These are phyloP conservation scores for Buphagus erythrorhynchus DNA, from an alignment of 2,797 vertebrate genomes.

Conservation along the genomic window DNA sequence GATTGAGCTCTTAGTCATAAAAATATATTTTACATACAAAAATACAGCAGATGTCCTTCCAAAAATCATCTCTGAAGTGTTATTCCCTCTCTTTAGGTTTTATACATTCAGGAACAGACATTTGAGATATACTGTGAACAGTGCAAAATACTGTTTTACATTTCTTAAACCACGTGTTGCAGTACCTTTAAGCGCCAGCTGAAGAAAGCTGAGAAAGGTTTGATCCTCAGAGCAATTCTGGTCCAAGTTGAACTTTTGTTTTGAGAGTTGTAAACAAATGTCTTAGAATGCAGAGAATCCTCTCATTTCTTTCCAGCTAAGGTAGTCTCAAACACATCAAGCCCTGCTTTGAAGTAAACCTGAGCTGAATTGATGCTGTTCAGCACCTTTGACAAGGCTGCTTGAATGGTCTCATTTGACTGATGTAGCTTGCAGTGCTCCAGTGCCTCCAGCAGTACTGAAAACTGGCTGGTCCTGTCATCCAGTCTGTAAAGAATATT, in stretches of 20 bases:
- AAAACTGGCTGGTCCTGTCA: constrained; percentile 82
- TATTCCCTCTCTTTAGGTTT: constrained; percentile 44
- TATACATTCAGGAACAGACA: constrained; percentile 64
- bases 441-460: constrained; percentile 82
- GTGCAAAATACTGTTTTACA: constrained; percentile 73
- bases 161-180: constrained; percentile 17
- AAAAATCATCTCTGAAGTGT: constrained; percentile 51
- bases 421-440: constrained; percentile 71
- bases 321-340: constrained; percentile 89
- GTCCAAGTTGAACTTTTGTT: constrained; percentile 57
- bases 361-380: constrained; percentile 88
- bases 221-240: constrained; percentile 56
- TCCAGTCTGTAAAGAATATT: constrained; percentile 91
- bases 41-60: constrained; percentile 72
- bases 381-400: constrained; percentile 84
- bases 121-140: constrained; percentile 56
- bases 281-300: constrained; percentile 45
- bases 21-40: constrained; percentile 57
- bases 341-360: constrained; percentile 86
- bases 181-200: constrained; percentile 52
- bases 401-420: constrained; percentile 77
- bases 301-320: constrained; percentile 77
- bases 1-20: background rate
- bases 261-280: constrained; percentile 70
- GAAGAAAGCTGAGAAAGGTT: constrained; percentile 42